Conservation (phyloP, 1,140 invertebrate genomes). For the Gryllus bimaculatus region DNA sequence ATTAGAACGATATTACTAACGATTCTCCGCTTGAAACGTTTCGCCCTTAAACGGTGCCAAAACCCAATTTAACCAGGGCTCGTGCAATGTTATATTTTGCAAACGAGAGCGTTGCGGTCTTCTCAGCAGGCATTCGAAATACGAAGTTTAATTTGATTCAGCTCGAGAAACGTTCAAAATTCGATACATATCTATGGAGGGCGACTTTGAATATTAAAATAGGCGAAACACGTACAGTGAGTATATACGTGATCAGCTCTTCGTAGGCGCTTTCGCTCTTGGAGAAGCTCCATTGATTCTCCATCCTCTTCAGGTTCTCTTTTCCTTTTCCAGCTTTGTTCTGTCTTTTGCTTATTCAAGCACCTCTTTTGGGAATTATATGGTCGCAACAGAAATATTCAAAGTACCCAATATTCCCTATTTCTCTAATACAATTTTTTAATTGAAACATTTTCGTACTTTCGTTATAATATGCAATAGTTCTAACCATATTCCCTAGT, state of each 20-base stretch:
- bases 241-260: background rate
- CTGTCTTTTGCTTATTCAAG: too few species aligned
- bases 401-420: too few species aligned
- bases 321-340: too few species aligned
- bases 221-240: background rate
- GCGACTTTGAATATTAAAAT: slow-evolving; percentile 5
- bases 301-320: too few species aligned
- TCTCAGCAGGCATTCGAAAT: background rate
- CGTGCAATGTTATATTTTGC: background rate
- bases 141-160: background rate
- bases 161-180: background rate
- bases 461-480: too few species aligned
- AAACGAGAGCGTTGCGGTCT: background rate
- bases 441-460: too few species aligned
- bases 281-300: too few species aligned
- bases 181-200: background rate
- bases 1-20: background rate
- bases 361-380: too few species aligned
- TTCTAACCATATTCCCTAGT: too few species aligned
- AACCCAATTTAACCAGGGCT: background rate
- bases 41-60: background rate
- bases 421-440: too few species aligned
- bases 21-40: background rate
- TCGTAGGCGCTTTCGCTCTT: background rate
- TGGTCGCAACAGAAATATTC: too few species aligned